These are phyloP conservation scores for Ylistrum balloti DNA, from an alignment of 1,140 invertebrate species.

Conservation along the genomic window DNA sequence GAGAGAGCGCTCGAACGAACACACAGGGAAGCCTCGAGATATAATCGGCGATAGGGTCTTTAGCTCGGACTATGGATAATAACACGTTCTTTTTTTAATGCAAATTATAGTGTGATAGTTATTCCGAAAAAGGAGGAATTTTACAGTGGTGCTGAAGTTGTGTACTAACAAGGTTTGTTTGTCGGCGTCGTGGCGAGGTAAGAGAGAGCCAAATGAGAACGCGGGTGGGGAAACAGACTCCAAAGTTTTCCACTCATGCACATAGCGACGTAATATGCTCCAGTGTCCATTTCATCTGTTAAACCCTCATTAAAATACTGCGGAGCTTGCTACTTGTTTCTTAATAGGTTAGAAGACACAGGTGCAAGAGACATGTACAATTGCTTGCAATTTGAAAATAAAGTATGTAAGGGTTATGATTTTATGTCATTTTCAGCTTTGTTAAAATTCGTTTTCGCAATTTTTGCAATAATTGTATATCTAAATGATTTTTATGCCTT, in stretches of 20 bases:
- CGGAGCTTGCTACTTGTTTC: neutral
- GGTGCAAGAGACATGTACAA: neutral
- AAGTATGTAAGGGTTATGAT: constrained; percentile 33
- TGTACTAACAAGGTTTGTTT: constrained; percentile 10
- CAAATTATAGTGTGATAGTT: constrained; percentile 45
- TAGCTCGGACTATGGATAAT: constrained; percentile 48
- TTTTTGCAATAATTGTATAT: constrained; percentile 36
- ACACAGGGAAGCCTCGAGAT: neutral
- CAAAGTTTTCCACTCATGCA: too few species aligned
- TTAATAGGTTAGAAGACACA: constrained; percentile 2
- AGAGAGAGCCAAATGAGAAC: neutral
- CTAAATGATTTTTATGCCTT: constrained; percentile 29
- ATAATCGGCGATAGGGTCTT: constrained; percentile 38
- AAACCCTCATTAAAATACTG: neutral
- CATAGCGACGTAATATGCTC: neutral
- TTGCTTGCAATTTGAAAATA: constrained; percentile 34
- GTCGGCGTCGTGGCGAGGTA: constrained; percentile 11
- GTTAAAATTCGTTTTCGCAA: constrained; percentile 35
- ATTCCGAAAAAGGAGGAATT: constrained; percentile 7
- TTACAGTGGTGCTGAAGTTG: neutral
- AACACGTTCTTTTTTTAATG: constrained; percentile 3
- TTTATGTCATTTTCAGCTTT: constrained; percentile 1
- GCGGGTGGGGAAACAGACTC: neutral
- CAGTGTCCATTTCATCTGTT: neutral
- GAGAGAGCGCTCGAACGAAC: neutral